phyloP scores from a whole-genome alignment of 2,888 invertebrate genomes.

The Patella caerulea region DNA sequence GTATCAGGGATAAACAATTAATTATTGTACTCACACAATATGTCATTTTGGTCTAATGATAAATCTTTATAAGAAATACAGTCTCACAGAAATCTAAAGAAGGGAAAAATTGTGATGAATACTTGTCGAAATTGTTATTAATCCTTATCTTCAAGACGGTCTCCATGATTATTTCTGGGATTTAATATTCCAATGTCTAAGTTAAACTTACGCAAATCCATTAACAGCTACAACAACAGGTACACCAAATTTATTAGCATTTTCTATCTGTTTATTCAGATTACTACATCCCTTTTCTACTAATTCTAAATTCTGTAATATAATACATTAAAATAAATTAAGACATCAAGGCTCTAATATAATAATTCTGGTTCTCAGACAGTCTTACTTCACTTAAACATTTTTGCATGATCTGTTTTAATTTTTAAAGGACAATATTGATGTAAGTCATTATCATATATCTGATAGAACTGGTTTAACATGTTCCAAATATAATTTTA shows the following conservation, averaged over 20 bases:
- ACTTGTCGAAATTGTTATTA: too few species aligned
- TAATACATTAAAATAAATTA: neutral
- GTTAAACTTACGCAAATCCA: slow-evolving; percentile 80
- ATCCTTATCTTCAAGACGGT: neutral
- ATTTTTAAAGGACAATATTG: neutral
- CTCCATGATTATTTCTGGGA: neutral
- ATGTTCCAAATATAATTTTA: too few species aligned
- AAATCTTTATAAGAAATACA: too few species aligned
- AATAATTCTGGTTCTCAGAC: neutral
- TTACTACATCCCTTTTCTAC: slow-evolving; percentile 90
- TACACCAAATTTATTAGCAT: slow-evolving; percentile 88
- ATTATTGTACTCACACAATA: too few species aligned
- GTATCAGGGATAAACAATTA: too few species aligned
- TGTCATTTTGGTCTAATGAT: too few species aligned
- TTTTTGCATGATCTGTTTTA: neutral
- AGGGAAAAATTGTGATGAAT: too few species aligned
- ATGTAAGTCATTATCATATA: too few species aligned
- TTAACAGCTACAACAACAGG: slow-evolving; percentile 97
- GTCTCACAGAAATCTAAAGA: too few species aligned
- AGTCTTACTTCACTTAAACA: neutral
- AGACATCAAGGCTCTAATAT: neutral
- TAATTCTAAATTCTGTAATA: slow-evolving; percentile 83
- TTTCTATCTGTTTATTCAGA: slow-evolving; percentile 92
- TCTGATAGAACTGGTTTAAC: too few species aligned
- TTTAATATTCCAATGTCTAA: neutral